A percentile compares a stretch with the other conserved stretches of the same genome.
Evolutionary conservation across 2,113 vertebrate genomes (phyloP).

Genomic region (Pandion haliaetus): DNA sequence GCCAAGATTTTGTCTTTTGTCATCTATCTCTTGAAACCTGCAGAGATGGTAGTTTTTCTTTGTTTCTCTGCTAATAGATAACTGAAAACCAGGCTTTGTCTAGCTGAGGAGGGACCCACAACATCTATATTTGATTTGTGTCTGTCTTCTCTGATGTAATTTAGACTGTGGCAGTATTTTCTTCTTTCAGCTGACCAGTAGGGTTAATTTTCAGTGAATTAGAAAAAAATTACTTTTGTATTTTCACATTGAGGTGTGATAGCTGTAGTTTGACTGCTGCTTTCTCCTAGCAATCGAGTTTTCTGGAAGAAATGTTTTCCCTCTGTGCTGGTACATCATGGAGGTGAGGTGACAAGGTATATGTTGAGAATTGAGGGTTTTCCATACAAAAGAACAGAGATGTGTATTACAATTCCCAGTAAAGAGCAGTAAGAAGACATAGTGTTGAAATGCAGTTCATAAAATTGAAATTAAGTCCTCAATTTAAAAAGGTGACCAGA

Average conservation of each 20-base stretch:
- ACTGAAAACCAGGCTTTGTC: background rate
- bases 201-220: background rate
- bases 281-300: background rate
- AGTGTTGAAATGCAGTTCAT: background rate
- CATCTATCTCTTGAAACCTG: background rate
- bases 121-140: background rate
- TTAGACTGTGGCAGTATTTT: background rate
- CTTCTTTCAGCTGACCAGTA: background rate
- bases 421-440: background rate
- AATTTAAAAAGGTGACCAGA: background rate
- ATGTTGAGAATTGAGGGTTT: background rate
- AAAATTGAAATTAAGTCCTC: background rate
- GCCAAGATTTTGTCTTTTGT: background rate
- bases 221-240: background rate
- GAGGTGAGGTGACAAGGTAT: background rate
- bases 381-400: background rate
- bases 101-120: background rate
- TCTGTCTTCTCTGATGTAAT: background rate
- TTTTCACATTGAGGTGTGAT: background rate
- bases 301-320: background rate
- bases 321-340: background rate
- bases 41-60: background rate
- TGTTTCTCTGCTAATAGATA: background rate
- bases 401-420: background rate
- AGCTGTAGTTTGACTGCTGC: background rate